Evolutionary conservation across 2,888 invertebrate species (phyloP), one percentile per base, ranked within the genome.

Genomic region (Tiliacea aurago): DNA sequence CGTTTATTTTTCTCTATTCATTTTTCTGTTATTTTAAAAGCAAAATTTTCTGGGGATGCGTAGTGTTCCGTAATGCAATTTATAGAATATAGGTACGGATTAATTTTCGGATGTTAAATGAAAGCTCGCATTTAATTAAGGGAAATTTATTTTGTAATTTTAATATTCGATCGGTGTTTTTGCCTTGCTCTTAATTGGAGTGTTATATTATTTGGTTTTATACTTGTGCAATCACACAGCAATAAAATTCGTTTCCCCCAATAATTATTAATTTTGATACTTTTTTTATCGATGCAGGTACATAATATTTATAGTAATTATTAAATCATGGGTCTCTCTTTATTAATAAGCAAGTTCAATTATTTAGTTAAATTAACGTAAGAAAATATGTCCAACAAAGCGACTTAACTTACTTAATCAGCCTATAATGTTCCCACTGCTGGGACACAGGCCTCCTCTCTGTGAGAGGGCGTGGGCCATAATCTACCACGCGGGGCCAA

Each of bases 1-100:
- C 37, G 37, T 37, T 4, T 37, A 37, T 37, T 37, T 78, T 76
- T 55, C 63, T 67, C 69, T 53, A 55, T 58, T 56, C 45, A 65
- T 75, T 78, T 72, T 85, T 73, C 51, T 65, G 73, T 77, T 67
- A 71, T 79, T 84, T 74, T 65, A 74, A 82, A 78, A 78, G 72
- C 72, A 64, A 63, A 56, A 41, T 77, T 62, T 61, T 66, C 37
- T 43, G 28, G 51, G 63, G 51, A 58, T 63, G 56, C 20, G 37
- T 63, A 43, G 64, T 73, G 18, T 59, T 59, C 20, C 58, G 15
- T 67, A 49, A 3, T 37, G 37, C 37, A 53, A 66, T 75, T 75
- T 61, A 67, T 55, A 59, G 28, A 20, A 49, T 55, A 63, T 13
- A 47, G 13, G 0, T 47, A 47, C 2, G 49, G n/a, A 66, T 80